Percentiles rank a stretch among this genome's conserved stretches.
phyloP scores from a whole-genome alignment of 2,797 vertebrate genomes.

The Loris lydekkerianus region DNA sequence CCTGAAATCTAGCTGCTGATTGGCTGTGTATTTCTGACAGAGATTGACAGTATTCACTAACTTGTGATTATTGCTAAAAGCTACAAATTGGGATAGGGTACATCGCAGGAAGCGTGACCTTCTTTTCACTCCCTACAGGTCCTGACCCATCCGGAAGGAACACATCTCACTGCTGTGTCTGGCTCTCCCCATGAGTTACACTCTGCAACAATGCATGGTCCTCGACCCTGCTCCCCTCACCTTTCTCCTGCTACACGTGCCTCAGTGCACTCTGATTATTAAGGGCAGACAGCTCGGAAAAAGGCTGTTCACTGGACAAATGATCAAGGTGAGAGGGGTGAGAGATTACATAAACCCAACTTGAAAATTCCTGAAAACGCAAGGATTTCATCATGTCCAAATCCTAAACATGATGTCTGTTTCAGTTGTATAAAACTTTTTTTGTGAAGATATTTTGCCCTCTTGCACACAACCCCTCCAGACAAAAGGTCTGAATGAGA shows the following conservation, averaged over 20 bases:
- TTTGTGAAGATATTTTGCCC: background rate
- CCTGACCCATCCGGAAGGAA: background rate
- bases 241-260: background rate
- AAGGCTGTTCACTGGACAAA: background rate
- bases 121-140: background rate
- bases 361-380: constrained; percentile 27
- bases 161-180: background rate
- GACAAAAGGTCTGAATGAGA: background rate
- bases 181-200: background rate
- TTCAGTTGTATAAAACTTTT: background rate
- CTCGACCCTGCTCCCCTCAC: background rate
- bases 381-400: background rate
- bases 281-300: background rate
- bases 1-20: background rate
- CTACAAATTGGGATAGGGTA: background rate
- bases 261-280: background rate
- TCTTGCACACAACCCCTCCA: background rate
- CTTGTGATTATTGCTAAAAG: background rate
- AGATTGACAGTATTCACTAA: background rate
- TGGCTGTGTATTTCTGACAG: background rate
- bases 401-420: background rate
- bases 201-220: background rate
- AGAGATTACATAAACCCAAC: background rate
- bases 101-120: background rate
- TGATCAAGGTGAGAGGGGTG: background rate